phyloP scores from a whole-genome alignment of 2,888 invertebrate genomes.

The Diaphora mendica region DNA sequence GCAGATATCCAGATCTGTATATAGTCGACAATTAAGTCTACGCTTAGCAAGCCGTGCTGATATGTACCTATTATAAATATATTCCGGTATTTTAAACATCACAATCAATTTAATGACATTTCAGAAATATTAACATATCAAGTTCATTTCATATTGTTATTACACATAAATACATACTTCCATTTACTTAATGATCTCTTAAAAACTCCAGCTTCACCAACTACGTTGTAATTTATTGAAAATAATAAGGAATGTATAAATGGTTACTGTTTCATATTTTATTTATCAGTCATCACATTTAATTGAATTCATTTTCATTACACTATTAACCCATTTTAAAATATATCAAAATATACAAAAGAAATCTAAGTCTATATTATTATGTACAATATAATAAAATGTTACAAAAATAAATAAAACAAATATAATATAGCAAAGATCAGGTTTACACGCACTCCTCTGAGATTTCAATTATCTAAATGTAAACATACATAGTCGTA shows the following conservation, averaged over 20 bases:
- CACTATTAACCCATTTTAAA: conserved; percentile 18
- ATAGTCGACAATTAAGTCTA: conserved; percentile 55
- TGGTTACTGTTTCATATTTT: conserved; percentile 32
- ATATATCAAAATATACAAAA: conserved; percentile 42
- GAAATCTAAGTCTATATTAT: conserved; percentile 42
- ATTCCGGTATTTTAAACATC: conserved; percentile 46
- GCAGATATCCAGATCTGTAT: conserved; percentile 55
- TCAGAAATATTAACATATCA: conserved; percentile 24
- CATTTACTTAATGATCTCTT: conserved; percentile 18
- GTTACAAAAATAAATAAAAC: conserved; percentile 46
- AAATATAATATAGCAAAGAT: conserved; percentile 38
- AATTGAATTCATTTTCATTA: conserved; percentile 35
- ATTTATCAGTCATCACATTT: conserved; percentile 44
- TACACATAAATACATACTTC: conserved; percentile 15
- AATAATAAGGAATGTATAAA: conserved; percentile 45
- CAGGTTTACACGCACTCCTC: conserved; percentile 27
- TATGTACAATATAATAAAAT: conserved; percentile 44
- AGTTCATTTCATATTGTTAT: conserved; percentile 24
- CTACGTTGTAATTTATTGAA: conserved; percentile 28
- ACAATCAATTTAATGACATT: conserved; percentile 33
- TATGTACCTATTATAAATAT: conserved; percentile 57
- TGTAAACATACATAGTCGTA: conserved; percentile 20
- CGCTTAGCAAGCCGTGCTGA: conserved; percentile 53
- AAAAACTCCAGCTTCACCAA: conserved; percentile 23
- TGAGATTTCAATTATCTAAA: conserved; percentile 37